Evolutionary conservation across 2,888 invertebrate genomes (phyloP), one percentile per base, ranked within the genome.

Genomic region (Heterodera filipjevi): DNA sequence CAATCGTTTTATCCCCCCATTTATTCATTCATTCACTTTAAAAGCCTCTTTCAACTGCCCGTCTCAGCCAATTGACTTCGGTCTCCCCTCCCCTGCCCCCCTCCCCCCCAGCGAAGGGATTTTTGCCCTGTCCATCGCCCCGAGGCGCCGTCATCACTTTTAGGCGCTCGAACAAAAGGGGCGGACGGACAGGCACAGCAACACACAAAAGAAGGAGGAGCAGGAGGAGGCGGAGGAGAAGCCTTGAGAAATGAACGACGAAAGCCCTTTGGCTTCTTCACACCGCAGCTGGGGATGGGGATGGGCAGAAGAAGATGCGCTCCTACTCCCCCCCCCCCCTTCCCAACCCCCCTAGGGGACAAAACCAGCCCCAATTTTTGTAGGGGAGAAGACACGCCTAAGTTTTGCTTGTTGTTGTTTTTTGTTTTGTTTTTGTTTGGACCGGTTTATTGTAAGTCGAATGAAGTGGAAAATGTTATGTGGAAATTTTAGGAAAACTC

Each of bases 1-100:
- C 59, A n/a, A 59, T 8, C 22, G n/a, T 59, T 59, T 59, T n/a
- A 59, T 59, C 59, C 59, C 27, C 59, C 59, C 59, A 19, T 27
- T 59, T 3, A 19, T 59, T 59, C 22, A 59, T 59, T 59, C 59
- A 59, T 59, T 59, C 59, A 27, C 27, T 59, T 59, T 59, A 59
- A 59, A 59, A 27, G 59, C 59, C 22, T 27, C 59, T 27, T 22
- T 27, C 59, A 8, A 27, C 59, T 22, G 27, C 59, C 59, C 59
- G 59, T 59, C 59, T 59, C 59, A 59, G 59, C 59, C 59, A 59
- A 59, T 59, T 59, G 59, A 59, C 59, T 59, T 59, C 59, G 59
- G 3, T 3, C 16, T 16, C 49, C 49, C 49, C 19, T 16, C 46
- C 19, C 49, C 49, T 3, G 3, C 16, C 16, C 59, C 59, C 59